These are phyloP conservation scores for Entelurus aequoreus DNA, from an alignment of 2,113 vertebrate species.

Conservation along the genomic window DNA sequence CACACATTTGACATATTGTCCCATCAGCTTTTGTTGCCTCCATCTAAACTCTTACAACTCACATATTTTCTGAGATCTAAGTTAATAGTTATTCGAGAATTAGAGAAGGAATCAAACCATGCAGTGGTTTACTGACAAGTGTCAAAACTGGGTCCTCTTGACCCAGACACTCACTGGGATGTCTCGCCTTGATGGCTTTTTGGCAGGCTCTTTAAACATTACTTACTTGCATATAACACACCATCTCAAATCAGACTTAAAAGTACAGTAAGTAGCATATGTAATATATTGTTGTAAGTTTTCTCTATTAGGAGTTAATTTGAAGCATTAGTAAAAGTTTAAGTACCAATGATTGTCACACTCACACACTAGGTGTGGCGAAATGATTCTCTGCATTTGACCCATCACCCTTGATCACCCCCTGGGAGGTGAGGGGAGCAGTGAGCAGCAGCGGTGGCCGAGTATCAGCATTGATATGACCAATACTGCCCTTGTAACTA, in stretches of 20 bases:
- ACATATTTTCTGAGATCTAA: not conserved
- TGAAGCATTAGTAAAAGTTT: no score
- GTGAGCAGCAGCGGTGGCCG: no score
- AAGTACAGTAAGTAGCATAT: no score
- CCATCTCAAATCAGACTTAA: not conserved
- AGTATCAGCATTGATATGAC: no score
- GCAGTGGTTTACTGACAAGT: constrained; percentile 33
- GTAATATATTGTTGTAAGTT: no score
- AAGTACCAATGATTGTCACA: no score
- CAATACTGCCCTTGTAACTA: no score
- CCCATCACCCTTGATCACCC: no score
- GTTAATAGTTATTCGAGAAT: constrained; percentile 16
- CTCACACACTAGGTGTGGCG: no score
- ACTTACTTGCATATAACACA: constrained; percentile 1
- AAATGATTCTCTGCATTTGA: no score
- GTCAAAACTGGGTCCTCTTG: constrained; percentile 15
- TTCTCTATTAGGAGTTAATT: no score
- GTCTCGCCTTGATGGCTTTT: constrained; percentile 11
- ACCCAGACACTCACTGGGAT: constrained; percentile 19
- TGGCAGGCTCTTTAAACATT: not conserved
- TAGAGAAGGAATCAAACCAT: constrained; percentile 37
- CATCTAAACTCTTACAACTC: not conserved
- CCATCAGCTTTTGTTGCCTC: constrained; percentile 8
- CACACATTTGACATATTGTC: constrained; percentile 12
- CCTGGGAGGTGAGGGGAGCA: no score